Evolutionary conservation across 2,888 invertebrate genomes (phyloP).

Genomic region (Scaptomyza flava): DNA sequence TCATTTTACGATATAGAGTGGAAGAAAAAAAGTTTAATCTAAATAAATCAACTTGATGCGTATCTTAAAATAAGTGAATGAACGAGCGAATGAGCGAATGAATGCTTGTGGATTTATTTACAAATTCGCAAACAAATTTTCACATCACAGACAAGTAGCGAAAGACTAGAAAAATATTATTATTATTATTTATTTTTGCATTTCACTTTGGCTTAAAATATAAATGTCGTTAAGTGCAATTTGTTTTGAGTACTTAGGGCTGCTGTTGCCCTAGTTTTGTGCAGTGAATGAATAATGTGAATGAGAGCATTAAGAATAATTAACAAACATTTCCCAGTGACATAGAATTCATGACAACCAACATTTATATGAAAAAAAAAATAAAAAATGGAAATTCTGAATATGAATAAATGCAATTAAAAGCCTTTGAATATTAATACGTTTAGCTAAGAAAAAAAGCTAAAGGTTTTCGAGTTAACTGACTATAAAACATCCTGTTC

Average conservation of each 20-base stretch:
- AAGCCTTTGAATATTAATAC: conserved; percentile 66
- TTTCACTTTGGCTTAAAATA: conserved; percentile 14
- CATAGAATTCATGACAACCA: conserved; percentile 42
- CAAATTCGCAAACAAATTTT: conserved; percentile 79
- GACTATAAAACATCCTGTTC: conserved; percentile 5
- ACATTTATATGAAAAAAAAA: conserved; percentile 49
- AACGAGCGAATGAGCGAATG: conserved; percentile 50
- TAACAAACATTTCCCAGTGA: conserved; percentile 42
- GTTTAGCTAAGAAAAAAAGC: background rate
- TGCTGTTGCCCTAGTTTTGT: conserved; percentile 14
- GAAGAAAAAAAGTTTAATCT: conserved; percentile 62
- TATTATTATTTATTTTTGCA: background rate
- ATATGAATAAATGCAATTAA: conserved; percentile 77
- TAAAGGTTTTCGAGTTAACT: background rate
- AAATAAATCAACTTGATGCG: conserved; percentile 82
- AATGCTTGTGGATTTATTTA: conserved; percentile 73
- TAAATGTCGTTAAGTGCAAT: conserved; percentile 29
- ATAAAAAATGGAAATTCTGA: conserved; percentile 50
- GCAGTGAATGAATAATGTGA: background rate
- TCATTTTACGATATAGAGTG: conserved; percentile 64
- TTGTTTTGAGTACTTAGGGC: conserved; percentile 25
- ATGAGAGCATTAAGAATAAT: conserved; percentile 58
- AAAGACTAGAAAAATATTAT: conserved; percentile 1
- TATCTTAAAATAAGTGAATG: conserved; percentile 63
- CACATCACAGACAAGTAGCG: conserved; percentile 51